Base-by-base conservation (phyloP, 1,140 invertebrate species). In the Ephestia elutella region DNA sequence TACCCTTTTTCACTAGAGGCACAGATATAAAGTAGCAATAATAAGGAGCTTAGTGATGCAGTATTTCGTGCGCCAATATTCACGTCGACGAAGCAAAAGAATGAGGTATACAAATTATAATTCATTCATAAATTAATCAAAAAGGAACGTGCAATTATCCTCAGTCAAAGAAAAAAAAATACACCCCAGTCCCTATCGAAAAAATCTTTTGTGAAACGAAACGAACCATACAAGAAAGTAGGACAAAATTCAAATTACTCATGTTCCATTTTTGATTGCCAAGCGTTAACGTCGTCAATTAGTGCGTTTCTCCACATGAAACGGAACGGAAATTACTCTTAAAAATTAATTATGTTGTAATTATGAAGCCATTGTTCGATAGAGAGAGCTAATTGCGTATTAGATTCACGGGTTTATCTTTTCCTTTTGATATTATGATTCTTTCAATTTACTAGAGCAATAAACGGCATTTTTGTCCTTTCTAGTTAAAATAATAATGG, bases 161-260 rank as follows among this genome's bases (percentile, higher is more conserved):
- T 15, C n/a, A 15, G 10, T 44, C 38, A n/a, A n/a, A n/a, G n/a
- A n/a, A n/a, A n/a, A n/a, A n/a, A n/a, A n/a, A n/a, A n/a, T n/a
- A n/a, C n/a, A n/a, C n/a, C n/a, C n/a, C n/a, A n/a, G n/a, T n/a
- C 13, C 5, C 0, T 15, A 15, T 44, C 15, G 13, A 2, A 4
- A 3, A 1, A 15, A 10, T 44, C n/a, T 44, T 44, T 44, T 44
- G n/a, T 44, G 10, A 44, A 44, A 44, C 13, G 10, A n/a, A 44
- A 15, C 38, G 10, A 1, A 44, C 13, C 30, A 32, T 5, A 32
- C 7, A 32, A 32, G 1, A 11, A 32, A 44, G 15, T 44, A 44
- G 38, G 15, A 44, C 38, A 44, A 44, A 44, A 44, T 44, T 44
- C n/a, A 44, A 44, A 44, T 44, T 44, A 44, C 2, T 44, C 38